Evolutionary conservation across 2,113 vertebrate genomes (phyloP), one percentile per base, ranked within the genome.

Genomic region (Menidia beryllina): DNA sequence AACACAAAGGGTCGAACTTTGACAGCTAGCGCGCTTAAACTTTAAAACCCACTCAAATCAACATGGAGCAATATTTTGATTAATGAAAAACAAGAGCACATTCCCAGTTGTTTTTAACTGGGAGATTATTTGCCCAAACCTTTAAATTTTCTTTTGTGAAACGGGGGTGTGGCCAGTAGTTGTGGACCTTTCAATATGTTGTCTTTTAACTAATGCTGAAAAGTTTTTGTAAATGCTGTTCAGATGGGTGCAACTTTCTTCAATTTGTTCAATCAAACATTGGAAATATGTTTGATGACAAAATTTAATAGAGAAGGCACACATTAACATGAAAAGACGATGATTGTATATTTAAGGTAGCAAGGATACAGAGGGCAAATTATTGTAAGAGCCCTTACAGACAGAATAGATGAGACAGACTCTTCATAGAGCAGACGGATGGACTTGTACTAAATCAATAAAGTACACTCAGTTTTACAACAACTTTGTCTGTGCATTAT

Each of bases 1-100:
- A 43, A 21, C 14, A 75, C 59, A 53, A 17, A 7, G 60, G 38
- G 43, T 72, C 34, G 34, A 55, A 58, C 53, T 77, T 75, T 62
- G 54, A 34, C 41, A 79, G 63, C 50, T 70, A 52, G 60, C 59
- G 60, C 51, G 52, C 51, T 5, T 54, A 69, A 62, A 61, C 69
- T 66, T 74, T 41, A 75, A 56, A 72, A 64, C 55, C 53, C 66
- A 55, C 24, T 56, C 58, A 48, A 21, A 52, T 39, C 17, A 64
- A 41, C 45, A 24, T 41, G 39, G 20, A 39, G 5, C 8, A 58
- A 49, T 48, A 23, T 50, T 66, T 14, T 61, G 50, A 69, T 41
- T 23, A 52, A 21, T 9, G 30, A 60, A 36, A 75, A 41, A 30
- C 19, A 39, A 45, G 12, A 25, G 9, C 1, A 12, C 21, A 64